Evolutionary conservation across 2,113 vertebrate species (phyloP).

Genomic region (Dissostichus mawsoni): DNA sequence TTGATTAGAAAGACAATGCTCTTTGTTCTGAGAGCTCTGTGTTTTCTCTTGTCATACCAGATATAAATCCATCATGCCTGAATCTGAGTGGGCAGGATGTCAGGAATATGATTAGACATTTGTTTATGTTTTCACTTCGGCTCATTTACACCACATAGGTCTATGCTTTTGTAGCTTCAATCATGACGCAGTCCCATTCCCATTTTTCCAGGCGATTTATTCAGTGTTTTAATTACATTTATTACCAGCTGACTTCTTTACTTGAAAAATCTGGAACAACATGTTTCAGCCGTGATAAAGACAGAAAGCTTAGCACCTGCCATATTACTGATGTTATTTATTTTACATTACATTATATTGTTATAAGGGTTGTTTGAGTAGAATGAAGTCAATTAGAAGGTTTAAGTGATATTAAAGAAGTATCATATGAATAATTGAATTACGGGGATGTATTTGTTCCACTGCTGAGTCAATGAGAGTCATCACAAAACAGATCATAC

Average conservation of each 20-base stretch:
- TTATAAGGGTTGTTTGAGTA: too few relatives aligned
- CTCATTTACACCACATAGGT: neutral
- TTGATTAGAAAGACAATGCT: conserved; percentile 16
- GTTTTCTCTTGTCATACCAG: neutral
- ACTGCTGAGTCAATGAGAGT: too few relatives aligned
- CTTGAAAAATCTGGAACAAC: neutral
- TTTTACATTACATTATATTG: too few relatives aligned
- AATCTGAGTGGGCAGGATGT: neutral
- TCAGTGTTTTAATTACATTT: neutral
- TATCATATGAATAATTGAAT: too few relatives aligned
- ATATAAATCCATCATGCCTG: neutral
- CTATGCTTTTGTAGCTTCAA: neutral
- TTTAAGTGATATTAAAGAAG: neutral
- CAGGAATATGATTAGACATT: neutral
- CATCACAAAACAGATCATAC: too few relatives aligned
- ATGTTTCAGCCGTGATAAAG: neutral
- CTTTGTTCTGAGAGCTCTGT: neutral
- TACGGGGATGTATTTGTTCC: too few relatives aligned
- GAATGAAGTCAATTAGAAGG: too few relatives aligned
- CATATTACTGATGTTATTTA: too few relatives aligned
- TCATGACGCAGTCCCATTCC: neutral
- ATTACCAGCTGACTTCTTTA: neutral
- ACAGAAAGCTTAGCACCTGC: too few relatives aligned
- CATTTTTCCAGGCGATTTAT: neutral
- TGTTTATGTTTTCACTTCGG: neutral